Evolutionary conservation across 2,113 vertebrate species (phyloP).

Genomic region (Myrmophylax atrothorax): DNA sequence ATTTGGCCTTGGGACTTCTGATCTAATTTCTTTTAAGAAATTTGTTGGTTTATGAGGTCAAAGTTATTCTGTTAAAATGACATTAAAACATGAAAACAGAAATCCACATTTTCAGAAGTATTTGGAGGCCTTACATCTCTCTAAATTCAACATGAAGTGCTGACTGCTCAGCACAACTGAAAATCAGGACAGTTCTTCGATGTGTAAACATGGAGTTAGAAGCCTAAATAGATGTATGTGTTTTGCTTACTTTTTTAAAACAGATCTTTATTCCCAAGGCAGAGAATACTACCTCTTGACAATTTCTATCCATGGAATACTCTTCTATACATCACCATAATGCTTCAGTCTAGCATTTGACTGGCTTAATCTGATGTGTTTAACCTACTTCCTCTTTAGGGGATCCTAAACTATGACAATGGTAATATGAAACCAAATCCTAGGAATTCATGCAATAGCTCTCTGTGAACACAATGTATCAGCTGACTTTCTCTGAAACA

Average conservation of each 20-base stretch:
- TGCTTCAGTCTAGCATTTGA: background rate
- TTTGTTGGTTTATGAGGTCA: background rate
- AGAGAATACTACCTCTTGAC: background rate
- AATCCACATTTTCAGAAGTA: background rate
- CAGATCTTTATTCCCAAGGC: background rate
- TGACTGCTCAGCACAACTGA: constrained; percentile 3
- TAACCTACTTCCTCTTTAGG: background rate
- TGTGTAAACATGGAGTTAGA: constrained; percentile 20
- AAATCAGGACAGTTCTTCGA: constrained; percentile 12
- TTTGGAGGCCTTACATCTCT: background rate
- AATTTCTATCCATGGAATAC: background rate
- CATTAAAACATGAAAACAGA: background rate
- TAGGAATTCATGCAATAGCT: background rate
- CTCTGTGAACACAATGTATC: background rate
- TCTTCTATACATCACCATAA: background rate
- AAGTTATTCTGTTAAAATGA: background rate
- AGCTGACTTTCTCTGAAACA: background rate
- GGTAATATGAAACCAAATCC: background rate
- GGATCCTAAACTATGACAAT: background rate
- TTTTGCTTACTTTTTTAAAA: constrained; percentile 26
- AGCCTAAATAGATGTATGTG: background rate
- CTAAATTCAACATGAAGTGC: background rate
- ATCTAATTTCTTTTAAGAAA: background rate
- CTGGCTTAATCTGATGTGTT: constrained; percentile 9
- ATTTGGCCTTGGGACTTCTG: background rate